A percentile compares a stretch with the other conserved stretches of the same genome.
Conservation (phyloP, 2,888 invertebrate species). For the Aspidiotus rigidus region DNA sequence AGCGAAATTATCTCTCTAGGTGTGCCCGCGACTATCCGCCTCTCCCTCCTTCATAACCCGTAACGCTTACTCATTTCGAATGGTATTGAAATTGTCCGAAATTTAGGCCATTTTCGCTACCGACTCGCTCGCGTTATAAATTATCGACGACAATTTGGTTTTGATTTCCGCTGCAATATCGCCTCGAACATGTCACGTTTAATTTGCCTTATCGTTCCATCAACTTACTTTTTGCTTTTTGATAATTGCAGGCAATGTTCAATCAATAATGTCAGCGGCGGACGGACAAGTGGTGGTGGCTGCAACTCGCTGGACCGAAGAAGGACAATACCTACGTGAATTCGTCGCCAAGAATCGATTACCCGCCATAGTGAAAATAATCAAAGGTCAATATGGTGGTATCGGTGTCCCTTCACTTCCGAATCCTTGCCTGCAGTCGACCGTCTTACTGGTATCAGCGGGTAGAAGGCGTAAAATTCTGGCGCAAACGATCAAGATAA, state of each 20-base stretch:
- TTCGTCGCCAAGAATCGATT: conserved; percentile 61
- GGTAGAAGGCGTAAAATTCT: conserved; percentile 78
- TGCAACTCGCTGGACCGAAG: conserved; percentile 66
- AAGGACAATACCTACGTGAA: conserved; percentile 62
- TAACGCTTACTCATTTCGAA: no score
- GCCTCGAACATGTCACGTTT: not conserved
- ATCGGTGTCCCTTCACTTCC: conserved; percentile 81
- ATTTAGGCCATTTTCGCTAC: no score
- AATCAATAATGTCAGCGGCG: conserved; percentile 66
- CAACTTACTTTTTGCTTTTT: not conserved
- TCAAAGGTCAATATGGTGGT: conserved; percentile 86
- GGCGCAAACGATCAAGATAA: conserved; percentile 77
- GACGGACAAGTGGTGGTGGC: conserved; percentile 84
- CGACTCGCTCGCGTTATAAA: no score
- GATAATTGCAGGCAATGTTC: conserved; percentile 15
- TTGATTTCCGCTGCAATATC: not conserved
- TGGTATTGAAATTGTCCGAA: no score
- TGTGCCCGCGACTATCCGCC: no score
- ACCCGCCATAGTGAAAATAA: conserved; percentile 81
- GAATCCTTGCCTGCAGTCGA: conserved; percentile 75
- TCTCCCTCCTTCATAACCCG: no score
- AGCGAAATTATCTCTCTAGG: no score
- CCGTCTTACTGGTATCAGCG: conserved; percentile 73
- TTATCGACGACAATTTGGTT: not conserved
- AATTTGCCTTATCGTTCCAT: not conserved